Base-by-base conservation (phyloP, 2,113 vertebrate species). In the Aramus guarauna region DNA sequence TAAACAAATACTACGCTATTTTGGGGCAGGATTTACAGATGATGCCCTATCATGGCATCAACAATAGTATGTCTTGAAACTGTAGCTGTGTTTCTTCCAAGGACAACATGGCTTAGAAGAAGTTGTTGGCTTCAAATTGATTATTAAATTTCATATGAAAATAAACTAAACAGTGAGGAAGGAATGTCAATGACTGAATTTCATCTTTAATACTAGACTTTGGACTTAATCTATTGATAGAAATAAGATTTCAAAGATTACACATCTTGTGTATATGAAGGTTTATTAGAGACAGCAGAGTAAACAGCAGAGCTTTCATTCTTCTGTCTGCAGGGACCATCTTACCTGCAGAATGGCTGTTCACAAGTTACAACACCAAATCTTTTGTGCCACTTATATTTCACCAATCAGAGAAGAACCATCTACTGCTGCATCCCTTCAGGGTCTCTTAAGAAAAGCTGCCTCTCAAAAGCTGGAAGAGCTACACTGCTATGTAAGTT, bases 401-500 rank as follows among this genome's bases (percentile, higher is more conserved):
- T 36, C 27, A 64, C 9, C 7, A 48, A 11, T 24, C 30, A 36
- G 48, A 64, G 22, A 64, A 78, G 39, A 92, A 53, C 5, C 14
- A 39, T 5, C 11, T 52, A 27, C 59, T 83, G 20, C 12, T 83
- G 43, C 16, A 60, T 23, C 20, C 14, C 84, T 78, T 55, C 19
- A 34, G 27, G 18, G 19, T 13, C 59, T 76, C 36, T 30, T 32
- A 88, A 39, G 39, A 76, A 68, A 76, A 87, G 48, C 17, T 36
- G 9, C 6, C 11, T 14, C 15, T 63, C 0, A 0, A 64, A 68
- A 73, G 34, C 7, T 83, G 53, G 34, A 79, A 41, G 58, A 81
- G 56, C 17, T n/a, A 11, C 29, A 53, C 16, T 0, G 0, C 24
- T 67, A 60, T 1, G 0, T 6, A 64, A 36, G 8, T 79, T 56